Evolutionary conservation across 30 jellyfish, hydroid and myxozoan genomes (phyloP).

Genomic region (Sanderia malayensis): DNA sequence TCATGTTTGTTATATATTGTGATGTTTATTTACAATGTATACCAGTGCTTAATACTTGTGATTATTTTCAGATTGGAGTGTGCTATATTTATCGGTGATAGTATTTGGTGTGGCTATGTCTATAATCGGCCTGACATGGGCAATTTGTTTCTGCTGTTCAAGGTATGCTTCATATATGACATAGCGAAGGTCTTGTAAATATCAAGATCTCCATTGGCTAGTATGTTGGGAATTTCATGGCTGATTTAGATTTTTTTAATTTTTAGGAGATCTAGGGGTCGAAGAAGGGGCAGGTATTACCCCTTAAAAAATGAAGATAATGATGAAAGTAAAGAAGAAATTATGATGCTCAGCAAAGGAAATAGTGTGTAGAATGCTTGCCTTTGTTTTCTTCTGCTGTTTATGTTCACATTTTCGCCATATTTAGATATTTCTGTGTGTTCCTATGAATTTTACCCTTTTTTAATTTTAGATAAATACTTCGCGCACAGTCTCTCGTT

Average conservation of each 20-base stretch:
- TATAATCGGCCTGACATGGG: slow-evolving; percentile 86
- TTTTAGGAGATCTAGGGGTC: slow-evolving; percentile 58
- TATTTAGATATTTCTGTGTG: too few relatives aligned
- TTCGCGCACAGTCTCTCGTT: slow-evolving; percentile 88
- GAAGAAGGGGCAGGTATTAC: slow-evolving; percentile 79
- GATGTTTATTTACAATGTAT: too few relatives aligned
- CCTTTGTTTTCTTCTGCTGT: too few relatives aligned
- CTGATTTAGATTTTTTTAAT: slow-evolving; percentile 3
- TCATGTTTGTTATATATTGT: too few relatives aligned
- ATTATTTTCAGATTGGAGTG: slow-evolving; percentile 86
- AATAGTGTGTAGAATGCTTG: slow-evolving; percentile 32
- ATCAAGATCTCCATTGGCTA: too few relatives aligned
- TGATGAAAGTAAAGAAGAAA: slow-evolving; percentile 83
- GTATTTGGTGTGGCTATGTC: slow-evolving; percentile 74
- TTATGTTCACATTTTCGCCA: too few relatives aligned
- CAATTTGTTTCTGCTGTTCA: slow-evolving; percentile 79
- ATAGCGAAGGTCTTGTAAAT: too few relatives aligned
- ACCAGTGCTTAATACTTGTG: too few relatives aligned
- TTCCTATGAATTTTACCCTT: neutral
- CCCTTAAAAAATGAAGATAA: slow-evolving; percentile 75
- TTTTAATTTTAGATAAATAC: slow-evolving; percentile 56
- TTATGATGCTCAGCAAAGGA: slow-evolving; percentile 83
- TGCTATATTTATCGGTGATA: slow-evolving; percentile 80
- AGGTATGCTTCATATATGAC: too few relatives aligned
- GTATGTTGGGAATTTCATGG: too few relatives aligned